These are phyloP conservation scores for Ganaspis sp. DNA, from an alignment of 1,140 invertebrate species.

Conservation along the genomic window DNA sequence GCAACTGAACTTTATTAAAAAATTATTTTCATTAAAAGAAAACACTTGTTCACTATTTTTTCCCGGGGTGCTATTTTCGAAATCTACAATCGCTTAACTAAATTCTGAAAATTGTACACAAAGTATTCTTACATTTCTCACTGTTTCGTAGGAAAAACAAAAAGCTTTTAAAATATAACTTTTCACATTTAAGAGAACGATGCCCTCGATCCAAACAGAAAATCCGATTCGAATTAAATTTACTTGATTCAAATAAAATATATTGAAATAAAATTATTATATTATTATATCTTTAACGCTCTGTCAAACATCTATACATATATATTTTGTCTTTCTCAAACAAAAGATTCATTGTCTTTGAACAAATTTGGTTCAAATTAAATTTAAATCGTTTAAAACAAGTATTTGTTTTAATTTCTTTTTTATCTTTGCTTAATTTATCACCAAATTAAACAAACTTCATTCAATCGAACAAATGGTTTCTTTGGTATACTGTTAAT, in stretches of 20 bases:
- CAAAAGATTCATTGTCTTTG: background rate
- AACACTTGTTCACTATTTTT: background rate
- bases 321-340: constrained; percentile 1
- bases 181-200: no score
- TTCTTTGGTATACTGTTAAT: constrained; percentile 9
- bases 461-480: background rate
- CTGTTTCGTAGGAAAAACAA: no score
- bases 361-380: constrained; percentile 2
- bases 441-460: background rate
- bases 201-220: no score
- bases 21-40: background rate
- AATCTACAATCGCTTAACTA: no score
- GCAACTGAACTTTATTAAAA: no score
- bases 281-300: constrained; percentile 7
- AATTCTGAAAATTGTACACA: no score
- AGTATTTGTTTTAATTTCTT: background rate
- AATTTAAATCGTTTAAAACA: background rate
- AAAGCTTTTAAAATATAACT: no score
- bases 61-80: background rate
- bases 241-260: background rate
- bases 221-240: background rate
- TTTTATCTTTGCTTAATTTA: background rate
- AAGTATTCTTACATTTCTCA: no score
- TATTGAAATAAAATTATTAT: constrained; percentile 11
- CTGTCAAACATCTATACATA: background rate